Percentiles rank a stretch among this genome's conserved stretches.
These are phyloP conservation scores for Chesias legatella DNA, from an alignment of 2,888 invertebrate genomes.

Conservation along the genomic window DNA sequence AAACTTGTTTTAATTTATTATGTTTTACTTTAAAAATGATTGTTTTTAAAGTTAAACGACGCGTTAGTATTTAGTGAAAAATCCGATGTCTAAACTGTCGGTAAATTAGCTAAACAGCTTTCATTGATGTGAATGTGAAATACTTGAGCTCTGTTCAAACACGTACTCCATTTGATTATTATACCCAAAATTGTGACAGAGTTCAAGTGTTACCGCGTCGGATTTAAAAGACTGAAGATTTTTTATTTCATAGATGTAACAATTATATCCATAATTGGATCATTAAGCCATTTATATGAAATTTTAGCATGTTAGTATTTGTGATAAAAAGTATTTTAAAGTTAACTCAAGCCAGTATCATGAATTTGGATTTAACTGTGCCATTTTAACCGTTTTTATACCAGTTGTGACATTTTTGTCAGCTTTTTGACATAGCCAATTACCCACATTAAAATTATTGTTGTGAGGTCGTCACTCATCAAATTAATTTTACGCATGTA, in stretches of 20 bases:
- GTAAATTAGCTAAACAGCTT: slow-evolving; percentile 37
- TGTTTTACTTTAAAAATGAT: slow-evolving; percentile 50
- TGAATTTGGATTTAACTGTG: slow-evolving; percentile 52
- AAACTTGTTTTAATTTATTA: slow-evolving; percentile 51
- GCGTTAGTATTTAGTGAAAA: slow-evolving; percentile 50
- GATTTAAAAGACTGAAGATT: slow-evolving; percentile 74
- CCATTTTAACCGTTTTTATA: slow-evolving; percentile 63
- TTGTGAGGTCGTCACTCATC: slow-evolving; percentile 21
- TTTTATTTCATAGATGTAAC: slow-evolving; percentile 52
- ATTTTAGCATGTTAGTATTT: slow-evolving; percentile 60
- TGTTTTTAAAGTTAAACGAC: slow-evolving; percentile 50
- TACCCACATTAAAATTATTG: slow-evolving; percentile 43
- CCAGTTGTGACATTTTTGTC: slow-evolving; percentile 52
- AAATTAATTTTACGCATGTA: slow-evolving; percentile 62
- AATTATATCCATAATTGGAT: slow-evolving; percentile 59
- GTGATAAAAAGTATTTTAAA: slow-evolving; percentile 73
- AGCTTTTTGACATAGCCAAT: slow-evolving; percentile 43
- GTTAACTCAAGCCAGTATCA: slow-evolving; percentile 53
- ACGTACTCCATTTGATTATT: slow-evolving; percentile 9
- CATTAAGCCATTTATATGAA: slow-evolving; percentile 51
- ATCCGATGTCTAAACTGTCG: slow-evolving; percentile 57
- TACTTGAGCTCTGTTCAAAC: slow-evolving; percentile 20
- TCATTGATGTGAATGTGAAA: slow-evolving; percentile 29
- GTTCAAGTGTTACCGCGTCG: slow-evolving; percentile 50
- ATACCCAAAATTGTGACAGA: slow-evolving; percentile 17